Evolutionary conservation across 2,888 invertebrate species (phyloP), one percentile per base, ranked within the genome.

Genomic region (Scaeva pyrastri): DNA sequence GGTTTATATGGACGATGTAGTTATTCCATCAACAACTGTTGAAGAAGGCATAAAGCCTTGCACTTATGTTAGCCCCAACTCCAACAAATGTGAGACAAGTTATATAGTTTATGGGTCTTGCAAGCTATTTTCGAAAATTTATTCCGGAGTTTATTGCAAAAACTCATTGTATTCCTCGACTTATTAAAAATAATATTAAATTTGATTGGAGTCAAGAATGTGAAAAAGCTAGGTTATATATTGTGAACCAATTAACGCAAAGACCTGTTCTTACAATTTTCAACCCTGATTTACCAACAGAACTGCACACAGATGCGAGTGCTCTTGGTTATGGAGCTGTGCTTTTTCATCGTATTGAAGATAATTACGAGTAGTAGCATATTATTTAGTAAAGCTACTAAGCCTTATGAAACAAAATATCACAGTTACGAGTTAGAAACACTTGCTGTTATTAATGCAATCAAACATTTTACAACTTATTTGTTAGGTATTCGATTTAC

Each of bases 51-150:
- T 43, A 43, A 43, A 43, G n/a, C 43, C 1, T n/a, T 43, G 43
- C 14, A 43, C 14, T n/a, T 43, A n/a, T 43, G 14, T 43, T n/a
- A 43, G 43, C 43, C n/a, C 43, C n/a, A 43, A n/a, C n/a, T 43
- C 43, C n/a, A 43, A n/a, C 43, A 43, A 43, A 43, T 43, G 43
- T 43, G 14, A 43, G 64, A n/a, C 52, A 75, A 45, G 41, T 56
- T 2, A 39, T 52, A 23, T 56, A 75, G 23, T 75, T 75, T 43
- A 8, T 75, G 16, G 56, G 72, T 7, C 43, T 72, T 5, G 26
- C 72, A 23, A 72, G 43, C 23, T 72, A 72, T 72, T 56, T 72
- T 72, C 36, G 72, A 21, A 52, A 23, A 56, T 72, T 72, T 56
- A 31, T 72, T 12, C 72, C 72, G 21, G 56, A 56, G 43, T 56